Percentiles rank a stretch among this genome's conserved stretches.
Evolutionary conservation across 2,888 invertebrate species (phyloP).

Genomic region (Perizoma flavofasciatum): DNA sequence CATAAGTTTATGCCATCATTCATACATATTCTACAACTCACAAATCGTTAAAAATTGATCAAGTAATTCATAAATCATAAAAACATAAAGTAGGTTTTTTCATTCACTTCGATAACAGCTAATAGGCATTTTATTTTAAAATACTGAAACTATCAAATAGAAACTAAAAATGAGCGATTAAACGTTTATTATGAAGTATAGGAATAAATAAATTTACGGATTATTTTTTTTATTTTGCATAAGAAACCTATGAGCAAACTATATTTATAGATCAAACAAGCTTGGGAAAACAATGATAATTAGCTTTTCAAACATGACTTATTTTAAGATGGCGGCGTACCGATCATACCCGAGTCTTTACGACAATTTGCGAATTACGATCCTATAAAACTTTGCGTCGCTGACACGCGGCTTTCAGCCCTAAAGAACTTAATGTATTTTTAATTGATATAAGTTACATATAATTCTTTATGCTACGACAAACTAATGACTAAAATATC

Average conservation of each 20-base stretch:
- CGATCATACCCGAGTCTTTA: slow-evolving; percentile 60
- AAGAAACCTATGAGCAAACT: not conserved
- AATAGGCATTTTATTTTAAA: slow-evolving; percentile 55
- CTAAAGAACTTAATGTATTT: slow-evolving; percentile 58
- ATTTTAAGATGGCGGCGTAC: slow-evolving; percentile 68
- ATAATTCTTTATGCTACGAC: slow-evolving; percentile 32
- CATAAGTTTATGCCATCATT: slow-evolving; percentile 1
- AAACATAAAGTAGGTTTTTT: slow-evolving; percentile 12
- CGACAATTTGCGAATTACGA: slow-evolving; percentile 68
- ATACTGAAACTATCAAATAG: slow-evolving; percentile 41
- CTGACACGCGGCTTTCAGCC: slow-evolving; percentile 57
- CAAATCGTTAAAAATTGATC: slow-evolving; percentile 20
- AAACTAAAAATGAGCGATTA: too few species aligned
- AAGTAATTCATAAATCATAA: not conserved
- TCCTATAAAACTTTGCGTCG: slow-evolving; percentile 64
- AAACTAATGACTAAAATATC: slow-evolving; percentile 19
- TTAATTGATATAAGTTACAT: slow-evolving; percentile 63
- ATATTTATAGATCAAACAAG: slow-evolving; percentile 9
- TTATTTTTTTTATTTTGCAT: too few species aligned
- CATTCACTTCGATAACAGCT: slow-evolving; percentile 49
- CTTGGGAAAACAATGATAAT: slow-evolving; percentile 52
- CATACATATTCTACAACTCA: not conserved
- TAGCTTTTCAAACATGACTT: slow-evolving; percentile 57
- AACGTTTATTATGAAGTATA: too few species aligned
- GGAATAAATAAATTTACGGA: too few species aligned